Evolutionary conservation across 2,888 invertebrate genomes (phyloP).

Genomic region (Iselma pallidipennis): DNA sequence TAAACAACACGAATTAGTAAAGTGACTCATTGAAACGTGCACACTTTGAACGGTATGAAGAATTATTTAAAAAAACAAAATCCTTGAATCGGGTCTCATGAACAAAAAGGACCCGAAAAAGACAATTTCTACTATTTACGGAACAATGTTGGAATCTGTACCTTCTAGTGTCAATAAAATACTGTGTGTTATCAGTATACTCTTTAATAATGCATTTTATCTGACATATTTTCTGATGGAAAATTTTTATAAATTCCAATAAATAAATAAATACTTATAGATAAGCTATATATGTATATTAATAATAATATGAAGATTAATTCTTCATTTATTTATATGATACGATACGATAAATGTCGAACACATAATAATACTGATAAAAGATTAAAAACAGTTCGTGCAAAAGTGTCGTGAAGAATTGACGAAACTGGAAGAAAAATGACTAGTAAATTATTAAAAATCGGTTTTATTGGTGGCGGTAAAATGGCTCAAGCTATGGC

Average conservation of each 20-base stretch:
- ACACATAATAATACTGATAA: conserved; percentile 11
- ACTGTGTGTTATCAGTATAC: neutral
- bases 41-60: too few species aligned
- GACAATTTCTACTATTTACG: too few species aligned
- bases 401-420: neutral
- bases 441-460: conserved; percentile 63
- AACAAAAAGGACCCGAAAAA: neutral
- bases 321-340: neutral
- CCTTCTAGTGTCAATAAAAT: neutral
- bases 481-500: conserved; percentile 91
- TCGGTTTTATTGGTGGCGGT: conserved; percentile 92
- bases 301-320: neutral
- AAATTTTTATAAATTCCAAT: neutral
- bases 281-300: too few species aligned
- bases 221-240: neutral
- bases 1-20: too few species aligned
- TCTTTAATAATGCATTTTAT: neutral
- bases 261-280: neutral
- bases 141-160: too few species aligned
- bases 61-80: too few species aligned
- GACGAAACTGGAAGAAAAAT: conserved; percentile 31
- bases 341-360: neutral
- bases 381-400: conserved; percentile 11
- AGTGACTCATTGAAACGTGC: too few species aligned
- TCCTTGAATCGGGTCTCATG: too few species aligned